Percentiles rank a stretch among this genome's conserved stretches.
Conservation (phyloP, 1,140 invertebrate species). For the Potamilus streckersoni region DNA sequence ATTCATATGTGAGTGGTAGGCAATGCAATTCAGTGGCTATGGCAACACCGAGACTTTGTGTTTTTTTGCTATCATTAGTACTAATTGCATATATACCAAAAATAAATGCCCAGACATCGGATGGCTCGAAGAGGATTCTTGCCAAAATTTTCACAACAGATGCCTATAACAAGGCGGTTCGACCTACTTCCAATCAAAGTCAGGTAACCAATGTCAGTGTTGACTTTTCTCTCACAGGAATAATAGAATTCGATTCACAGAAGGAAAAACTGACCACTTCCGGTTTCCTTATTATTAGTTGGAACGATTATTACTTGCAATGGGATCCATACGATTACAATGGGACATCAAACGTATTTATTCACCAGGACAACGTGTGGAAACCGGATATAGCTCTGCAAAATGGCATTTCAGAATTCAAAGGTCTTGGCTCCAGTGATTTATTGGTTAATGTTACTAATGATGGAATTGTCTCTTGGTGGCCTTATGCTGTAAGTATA, state of each 20-base stretch:
- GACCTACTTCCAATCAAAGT: too few species aligned
- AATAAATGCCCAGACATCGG: too few species aligned
- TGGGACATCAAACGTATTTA: background rate
- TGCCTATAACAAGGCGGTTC: too few species aligned
- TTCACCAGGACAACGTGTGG: conserved; percentile 6
- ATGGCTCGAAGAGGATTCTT: too few species aligned
- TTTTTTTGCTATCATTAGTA: too few species aligned
- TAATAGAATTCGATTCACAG: background rate
- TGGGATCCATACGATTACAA: background rate
- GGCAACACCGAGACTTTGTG: too few species aligned
- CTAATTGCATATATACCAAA: too few species aligned
- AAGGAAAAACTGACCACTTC: background rate
- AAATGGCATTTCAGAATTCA: conserved; percentile 3
- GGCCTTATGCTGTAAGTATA: conserved; percentile 7
- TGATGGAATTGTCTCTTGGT: background rate
- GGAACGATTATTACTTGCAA: conserved; percentile 1
- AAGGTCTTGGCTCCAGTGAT: background rate
- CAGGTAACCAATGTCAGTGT: background rate
- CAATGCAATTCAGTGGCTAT: too few species aligned
- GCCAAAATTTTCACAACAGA: too few species aligned
- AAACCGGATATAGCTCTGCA: conserved; percentile 12
- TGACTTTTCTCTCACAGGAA: background rate
- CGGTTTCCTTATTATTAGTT: background rate
- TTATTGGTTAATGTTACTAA: conserved; percentile 1
- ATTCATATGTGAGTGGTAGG: too few species aligned